Evolutionary conservation across 2,113 vertebrate species (phyloP), one percentile per base, ranked within the genome.

Genomic region (Callionymus lyra): DNA sequence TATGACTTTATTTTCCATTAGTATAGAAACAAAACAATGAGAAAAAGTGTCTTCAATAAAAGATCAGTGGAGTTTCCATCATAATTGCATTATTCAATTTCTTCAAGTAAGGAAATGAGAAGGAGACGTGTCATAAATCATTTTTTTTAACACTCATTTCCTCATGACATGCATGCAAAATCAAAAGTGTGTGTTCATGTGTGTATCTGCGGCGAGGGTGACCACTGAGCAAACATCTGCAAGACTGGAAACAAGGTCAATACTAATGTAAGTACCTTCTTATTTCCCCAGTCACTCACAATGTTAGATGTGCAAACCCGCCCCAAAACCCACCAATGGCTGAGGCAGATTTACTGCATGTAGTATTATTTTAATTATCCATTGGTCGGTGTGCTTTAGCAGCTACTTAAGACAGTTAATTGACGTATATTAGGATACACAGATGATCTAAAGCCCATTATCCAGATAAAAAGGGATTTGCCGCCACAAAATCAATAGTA

Each of bases 311-410:
- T 51, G 47, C 72, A 68, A 47, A 47, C 18, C 12, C 13, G 76
- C 66, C 70, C 65, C 78, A 63, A 82, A 82, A 84, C 72, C 53
- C 65, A 70, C 76, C 72, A 82, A 82, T 76, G 74, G 80, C 72
- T 59, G 52, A 36, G 49, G 49, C 31, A 54, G 56, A 60, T 54
- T 56, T 53, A 27, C 27, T 38, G 50, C 44, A 53, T 62, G n/a
- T 38, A 56, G 48, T 53, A 53, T 48, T 59, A 42, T 71, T 68
- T 67, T 69, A 42, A 38, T 68, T 50, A 38, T 50, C 44, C 48
- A 56, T 59, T 31, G 39, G 18, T 31, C 15, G 32, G 34, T 43
- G 55, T 50, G 54, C 45, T 59, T 36, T 38, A 17, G 16, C 14
- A 39, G 36, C 38, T 58, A 46, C 51, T 56, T 68, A 44, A 17